phyloP scores from a whole-genome alignment of 1,140 invertebrate genomes.

The Scaptodrosophila lebanonensis region DNA sequence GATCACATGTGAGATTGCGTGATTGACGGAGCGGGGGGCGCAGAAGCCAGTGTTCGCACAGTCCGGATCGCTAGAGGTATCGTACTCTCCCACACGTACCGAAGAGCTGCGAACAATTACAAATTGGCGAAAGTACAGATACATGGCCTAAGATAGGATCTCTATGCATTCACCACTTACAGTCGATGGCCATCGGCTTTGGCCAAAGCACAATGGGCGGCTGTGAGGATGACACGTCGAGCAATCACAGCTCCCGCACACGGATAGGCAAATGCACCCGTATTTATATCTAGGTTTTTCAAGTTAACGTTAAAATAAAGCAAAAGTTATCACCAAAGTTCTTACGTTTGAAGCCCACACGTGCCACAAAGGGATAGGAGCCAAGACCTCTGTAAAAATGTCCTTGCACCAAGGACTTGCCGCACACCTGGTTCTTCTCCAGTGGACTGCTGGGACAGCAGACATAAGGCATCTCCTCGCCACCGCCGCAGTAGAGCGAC shows the following conservation, averaged over 20 bases:
- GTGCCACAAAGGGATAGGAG: slow-evolving; percentile 82
- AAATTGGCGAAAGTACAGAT: slow-evolving; percentile 22
- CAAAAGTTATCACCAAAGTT: neutral
- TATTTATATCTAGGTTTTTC: slow-evolving; percentile 79
- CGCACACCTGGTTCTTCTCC: slow-evolving; percentile 78
- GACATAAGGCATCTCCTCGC: slow-evolving; percentile 71
- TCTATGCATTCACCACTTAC: slow-evolving; percentile 77
- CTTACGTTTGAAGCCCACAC: slow-evolving; percentile 83
- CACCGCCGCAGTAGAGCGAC: slow-evolving; percentile 68
- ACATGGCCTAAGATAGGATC: neutral
- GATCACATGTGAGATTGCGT: slow-evolving; percentile 82
- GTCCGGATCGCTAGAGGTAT: slow-evolving; percentile 81
- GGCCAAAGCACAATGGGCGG: slow-evolving; percentile 84
- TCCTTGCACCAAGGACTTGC: slow-evolving; percentile 81
- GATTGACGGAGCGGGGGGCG: slow-evolving; percentile 81
- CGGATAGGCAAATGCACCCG: slow-evolving; percentile 81
- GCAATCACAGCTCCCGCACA: slow-evolving; percentile 84
- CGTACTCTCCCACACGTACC: slow-evolving; percentile 83
- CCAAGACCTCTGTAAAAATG: slow-evolving; percentile 82
- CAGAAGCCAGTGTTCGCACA: slow-evolving; percentile 83
- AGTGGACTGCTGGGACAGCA: slow-evolving; percentile 74
- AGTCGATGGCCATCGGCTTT: slow-evolving; percentile 83
- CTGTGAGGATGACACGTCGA: slow-evolving; percentile 81
- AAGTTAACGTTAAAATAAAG: neutral
- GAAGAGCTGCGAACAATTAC: slow-evolving; percentile 65